Percentiles rank a stretch among this genome's conserved stretches.
Conservation (phyloP, 2,113 vertebrate species). For the Scopus umbretta region DNA sequence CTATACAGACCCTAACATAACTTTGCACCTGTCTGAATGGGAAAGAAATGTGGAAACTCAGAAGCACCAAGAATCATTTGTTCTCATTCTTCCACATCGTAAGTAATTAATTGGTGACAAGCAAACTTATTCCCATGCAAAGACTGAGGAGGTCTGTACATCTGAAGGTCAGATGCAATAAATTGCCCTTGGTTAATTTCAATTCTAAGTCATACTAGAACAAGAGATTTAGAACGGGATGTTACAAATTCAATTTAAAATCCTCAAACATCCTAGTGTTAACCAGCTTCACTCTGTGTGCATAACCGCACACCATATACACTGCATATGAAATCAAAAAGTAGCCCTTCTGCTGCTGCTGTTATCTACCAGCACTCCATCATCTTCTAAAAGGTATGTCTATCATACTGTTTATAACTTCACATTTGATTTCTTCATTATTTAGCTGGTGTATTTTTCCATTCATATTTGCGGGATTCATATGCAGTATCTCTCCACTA, state of each 20-base stretch:
- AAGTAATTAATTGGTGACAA: not conserved
- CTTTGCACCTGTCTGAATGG: not conserved
- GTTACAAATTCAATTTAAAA: too few species aligned
- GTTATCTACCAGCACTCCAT: not conserved
- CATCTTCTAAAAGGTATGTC: not conserved
- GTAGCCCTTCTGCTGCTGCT: not conserved
- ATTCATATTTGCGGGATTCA: not conserved
- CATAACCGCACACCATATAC: not conserved
- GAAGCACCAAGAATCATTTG: not conserved
- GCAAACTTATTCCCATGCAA: not conserved
- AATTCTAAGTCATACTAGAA: not conserved
- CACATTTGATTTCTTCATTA: not conserved
- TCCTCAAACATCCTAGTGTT: too few species aligned
- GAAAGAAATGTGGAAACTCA: not conserved
- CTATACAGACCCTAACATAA: not conserved
- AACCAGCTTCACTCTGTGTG: not conserved
- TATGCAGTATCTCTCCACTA: not conserved
- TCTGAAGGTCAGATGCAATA: not conserved
- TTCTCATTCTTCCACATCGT: not conserved
- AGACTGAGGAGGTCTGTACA: not conserved
- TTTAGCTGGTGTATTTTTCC: not conserved
- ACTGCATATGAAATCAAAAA: not conserved
- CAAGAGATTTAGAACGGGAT: not conserved
- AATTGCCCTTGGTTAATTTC: not conserved
- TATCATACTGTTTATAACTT: not conserved